A percentile compares a stretch with the other conserved stretches of the same genome.
These are phyloP conservation scores for Microhierax caerulescens DNA, from an alignment of 2,797 vertebrate genomes.

Conservation along the genomic window DNA sequence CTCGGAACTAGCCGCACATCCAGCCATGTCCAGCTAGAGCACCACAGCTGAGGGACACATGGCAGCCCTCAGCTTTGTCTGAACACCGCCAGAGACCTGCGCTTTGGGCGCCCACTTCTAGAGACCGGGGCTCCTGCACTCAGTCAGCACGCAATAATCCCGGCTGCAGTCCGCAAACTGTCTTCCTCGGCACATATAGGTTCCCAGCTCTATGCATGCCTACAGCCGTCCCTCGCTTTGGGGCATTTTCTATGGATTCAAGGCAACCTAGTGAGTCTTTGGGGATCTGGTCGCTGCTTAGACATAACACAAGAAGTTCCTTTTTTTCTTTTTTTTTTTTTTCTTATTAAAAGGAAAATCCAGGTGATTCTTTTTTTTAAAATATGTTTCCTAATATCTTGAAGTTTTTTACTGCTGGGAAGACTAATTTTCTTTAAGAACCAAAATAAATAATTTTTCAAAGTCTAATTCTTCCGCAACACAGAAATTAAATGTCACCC, in stretches of 20 bases:
- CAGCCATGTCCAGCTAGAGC: background rate
- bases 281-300: background rate
- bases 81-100: too few species aligned
- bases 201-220: background rate
- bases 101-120: background rate
- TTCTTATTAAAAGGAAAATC: background rate
- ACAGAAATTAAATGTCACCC: background rate
- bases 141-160: background rate
- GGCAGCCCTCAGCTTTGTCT: background rate
- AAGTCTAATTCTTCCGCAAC: background rate
- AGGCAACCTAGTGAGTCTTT: background rate
- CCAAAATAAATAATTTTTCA: background rate
- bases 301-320: background rate
- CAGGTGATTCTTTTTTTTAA: background rate
- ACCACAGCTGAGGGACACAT: accelerated
- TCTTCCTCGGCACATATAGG: background rate
- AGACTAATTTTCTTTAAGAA: background rate
- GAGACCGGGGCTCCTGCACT: background rate
- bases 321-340: too few species aligned
- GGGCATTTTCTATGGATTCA: background rate
- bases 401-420: background rate
- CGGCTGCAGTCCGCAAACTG: background rate
- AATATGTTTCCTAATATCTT: background rate
- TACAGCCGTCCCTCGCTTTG: background rate
- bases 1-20: background rate